These are phyloP conservation scores for Pogona vitticeps DNA, from an alignment of 2,113 vertebrate genomes.

Conservation along the genomic window DNA sequence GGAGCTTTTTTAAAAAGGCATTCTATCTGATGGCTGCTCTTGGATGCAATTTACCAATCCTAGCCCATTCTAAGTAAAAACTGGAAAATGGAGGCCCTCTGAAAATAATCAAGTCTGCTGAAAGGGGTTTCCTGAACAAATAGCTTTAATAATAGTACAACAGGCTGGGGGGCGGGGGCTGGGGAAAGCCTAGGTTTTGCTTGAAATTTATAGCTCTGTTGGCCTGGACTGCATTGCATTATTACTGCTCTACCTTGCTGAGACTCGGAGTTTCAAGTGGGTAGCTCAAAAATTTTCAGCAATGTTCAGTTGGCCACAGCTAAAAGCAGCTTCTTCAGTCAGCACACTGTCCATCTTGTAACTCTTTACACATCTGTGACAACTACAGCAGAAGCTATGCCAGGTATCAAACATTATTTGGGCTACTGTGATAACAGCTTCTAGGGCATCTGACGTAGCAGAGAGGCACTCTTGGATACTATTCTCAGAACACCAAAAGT, in stretches of 20 bases:
- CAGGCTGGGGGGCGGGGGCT: slow-evolving; percentile 22
- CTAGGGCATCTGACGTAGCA: not conserved
- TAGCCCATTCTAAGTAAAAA: slow-evolving; percentile 61
- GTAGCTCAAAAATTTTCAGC: slow-evolving; percentile 61
- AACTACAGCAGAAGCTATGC: not conserved
- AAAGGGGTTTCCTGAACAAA: slow-evolving; percentile 67
- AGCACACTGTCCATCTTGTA: slow-evolving; percentile 8
- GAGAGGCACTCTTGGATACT: no score
- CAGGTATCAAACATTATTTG: not conserved
- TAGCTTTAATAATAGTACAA: slow-evolving; percentile 62
- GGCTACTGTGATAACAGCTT: not conserved
- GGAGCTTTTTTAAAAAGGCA: slow-evolving; percentile 36
- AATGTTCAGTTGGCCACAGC: slow-evolving; percentile 17
- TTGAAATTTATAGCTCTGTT: slow-evolving; percentile 61
- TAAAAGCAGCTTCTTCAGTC: slow-evolving; percentile 7
- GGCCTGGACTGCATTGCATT: slow-evolving; percentile 56
- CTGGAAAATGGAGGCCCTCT: slow-evolving; percentile 57
- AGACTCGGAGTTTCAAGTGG: slow-evolving; percentile 53
- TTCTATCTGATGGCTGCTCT: slow-evolving; percentile 47
- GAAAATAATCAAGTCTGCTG: slow-evolving; percentile 70
- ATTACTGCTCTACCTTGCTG: slow-evolving; percentile 63
- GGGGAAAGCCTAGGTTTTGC: not conserved
- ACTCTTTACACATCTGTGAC: slow-evolving; percentile 17
- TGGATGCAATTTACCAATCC: slow-evolving; percentile 33
- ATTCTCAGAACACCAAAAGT: no score